phyloP scores from a whole-genome alignment of 2,113 vertebrate genomes.

The Tylochromis polylepis region DNA sequence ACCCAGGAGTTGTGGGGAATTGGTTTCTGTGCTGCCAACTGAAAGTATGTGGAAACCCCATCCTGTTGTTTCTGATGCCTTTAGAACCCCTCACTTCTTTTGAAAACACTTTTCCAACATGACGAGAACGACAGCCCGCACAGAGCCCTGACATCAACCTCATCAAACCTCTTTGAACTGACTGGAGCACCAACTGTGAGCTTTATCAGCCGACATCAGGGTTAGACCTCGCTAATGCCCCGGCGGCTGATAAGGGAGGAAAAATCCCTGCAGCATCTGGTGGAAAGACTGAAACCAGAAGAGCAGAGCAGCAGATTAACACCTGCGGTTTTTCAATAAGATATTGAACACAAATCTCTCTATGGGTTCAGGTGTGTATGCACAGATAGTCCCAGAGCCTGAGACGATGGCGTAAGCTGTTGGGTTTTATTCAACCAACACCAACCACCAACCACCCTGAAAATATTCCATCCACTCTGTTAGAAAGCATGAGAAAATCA shows the following conservation, averaged over 20 bases:
- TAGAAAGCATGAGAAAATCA: background rate
- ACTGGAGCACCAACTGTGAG: background rate
- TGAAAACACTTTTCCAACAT: background rate
- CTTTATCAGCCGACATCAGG: background rate
- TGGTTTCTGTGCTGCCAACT: background rate
- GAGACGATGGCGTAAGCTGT: background rate
- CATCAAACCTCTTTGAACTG: background rate
- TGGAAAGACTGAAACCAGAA: background rate
- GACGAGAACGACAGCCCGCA: background rate
- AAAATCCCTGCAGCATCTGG: background rate
- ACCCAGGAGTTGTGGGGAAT: background rate
- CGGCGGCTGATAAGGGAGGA: background rate
- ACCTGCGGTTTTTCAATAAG: background rate
- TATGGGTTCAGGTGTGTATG: background rate
- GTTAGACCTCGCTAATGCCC: background rate
- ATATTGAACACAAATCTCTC: background rate
- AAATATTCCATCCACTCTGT: background rate
- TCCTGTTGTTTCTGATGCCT: background rate
- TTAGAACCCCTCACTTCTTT: rapidly evolving
- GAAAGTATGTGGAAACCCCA: background rate
- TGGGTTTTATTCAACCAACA: background rate
- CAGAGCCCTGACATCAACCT: background rate
- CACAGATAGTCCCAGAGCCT: background rate
- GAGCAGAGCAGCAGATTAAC: background rate
- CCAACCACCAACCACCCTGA: background rate